A percentile compares a stretch with the other conserved stretches of the same genome.
Conservation (phyloP, 2,888 invertebrate species). For the Pediacus dermestoides region DNA sequence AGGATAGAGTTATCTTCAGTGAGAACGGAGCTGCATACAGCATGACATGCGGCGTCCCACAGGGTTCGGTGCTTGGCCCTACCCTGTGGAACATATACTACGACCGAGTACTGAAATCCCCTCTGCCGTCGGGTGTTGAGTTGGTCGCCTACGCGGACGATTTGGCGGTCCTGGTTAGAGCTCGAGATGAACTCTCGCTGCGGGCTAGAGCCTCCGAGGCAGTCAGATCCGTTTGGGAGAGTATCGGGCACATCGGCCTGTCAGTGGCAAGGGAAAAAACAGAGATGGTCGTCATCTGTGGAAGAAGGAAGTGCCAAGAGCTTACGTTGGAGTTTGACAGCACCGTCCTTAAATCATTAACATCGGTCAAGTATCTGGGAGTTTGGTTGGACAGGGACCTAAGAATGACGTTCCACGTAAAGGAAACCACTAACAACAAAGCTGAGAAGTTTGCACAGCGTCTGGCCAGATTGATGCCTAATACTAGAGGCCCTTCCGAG, state of each 20-base stretch:
- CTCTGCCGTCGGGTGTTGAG: no score
- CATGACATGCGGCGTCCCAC: no score
- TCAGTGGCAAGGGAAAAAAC: neutral
- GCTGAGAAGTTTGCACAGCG: neutral
- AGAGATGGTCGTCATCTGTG: neutral
- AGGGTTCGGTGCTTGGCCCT: no score
- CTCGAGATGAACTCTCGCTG: neutral
- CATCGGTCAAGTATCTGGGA: neutral
- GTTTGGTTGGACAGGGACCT: neutral
- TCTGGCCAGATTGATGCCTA: no score
- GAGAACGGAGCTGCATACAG: no score
- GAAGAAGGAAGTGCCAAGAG: neutral
- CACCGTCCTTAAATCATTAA: neutral
- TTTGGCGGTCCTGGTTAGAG: neutral
- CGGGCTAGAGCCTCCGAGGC: neutral
- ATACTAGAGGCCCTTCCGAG: neutral
- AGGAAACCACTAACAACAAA: neutral
- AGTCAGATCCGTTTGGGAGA: neutral
- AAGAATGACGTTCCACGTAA: neutral
- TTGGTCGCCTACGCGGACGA: no score
- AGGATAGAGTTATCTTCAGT: neutral
- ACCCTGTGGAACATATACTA: no score
- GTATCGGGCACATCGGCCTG: neutral
- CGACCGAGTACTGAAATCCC: no score
- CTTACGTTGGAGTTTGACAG: neutral